These are phyloP conservation scores for Ahaetulla prasina DNA, from an alignment of 2,113 vertebrate genomes.

Conservation along the genomic window DNA sequence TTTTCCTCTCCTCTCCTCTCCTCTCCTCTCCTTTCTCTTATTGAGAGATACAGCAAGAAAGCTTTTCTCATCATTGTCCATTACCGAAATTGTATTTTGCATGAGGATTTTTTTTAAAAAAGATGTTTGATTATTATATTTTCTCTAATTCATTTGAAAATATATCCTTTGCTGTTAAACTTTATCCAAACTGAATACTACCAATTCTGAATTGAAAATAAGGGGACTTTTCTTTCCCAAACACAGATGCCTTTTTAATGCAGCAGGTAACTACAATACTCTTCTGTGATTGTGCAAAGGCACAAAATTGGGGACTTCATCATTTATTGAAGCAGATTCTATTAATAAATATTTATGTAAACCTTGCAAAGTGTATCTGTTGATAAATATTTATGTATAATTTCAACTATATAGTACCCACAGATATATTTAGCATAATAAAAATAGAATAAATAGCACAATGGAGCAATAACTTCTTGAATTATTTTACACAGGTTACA, in stretches of 20 bases:
- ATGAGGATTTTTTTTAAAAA: not conserved
- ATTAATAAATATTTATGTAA: not conserved
- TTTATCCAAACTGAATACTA: not conserved
- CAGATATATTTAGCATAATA: not conserved
- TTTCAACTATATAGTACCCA: not conserved
- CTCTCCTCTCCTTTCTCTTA: no score
- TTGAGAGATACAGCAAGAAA: no score
- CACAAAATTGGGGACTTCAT: not conserved
- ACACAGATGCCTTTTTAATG: not conserved
- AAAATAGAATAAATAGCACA: conserved; percentile 2
- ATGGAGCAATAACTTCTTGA: conserved; percentile 20
- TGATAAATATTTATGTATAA: not conserved
- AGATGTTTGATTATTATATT: no score
- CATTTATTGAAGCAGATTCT: not conserved
- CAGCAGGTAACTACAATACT: not conserved
- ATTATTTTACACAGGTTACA: conserved; percentile 13
- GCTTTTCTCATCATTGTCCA: no score
- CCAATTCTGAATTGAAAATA: not conserved
- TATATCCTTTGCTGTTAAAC: not conserved
- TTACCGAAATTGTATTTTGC: not conserved
- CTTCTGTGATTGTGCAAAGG: not conserved
- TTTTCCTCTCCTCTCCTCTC: not conserved
- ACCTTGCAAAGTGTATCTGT: not conserved
- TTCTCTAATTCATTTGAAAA: no score
- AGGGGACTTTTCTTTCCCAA: not conserved